Conservation (phyloP, 2,113 vertebrate species). For the Microcebus ravelobensis region DNA sequence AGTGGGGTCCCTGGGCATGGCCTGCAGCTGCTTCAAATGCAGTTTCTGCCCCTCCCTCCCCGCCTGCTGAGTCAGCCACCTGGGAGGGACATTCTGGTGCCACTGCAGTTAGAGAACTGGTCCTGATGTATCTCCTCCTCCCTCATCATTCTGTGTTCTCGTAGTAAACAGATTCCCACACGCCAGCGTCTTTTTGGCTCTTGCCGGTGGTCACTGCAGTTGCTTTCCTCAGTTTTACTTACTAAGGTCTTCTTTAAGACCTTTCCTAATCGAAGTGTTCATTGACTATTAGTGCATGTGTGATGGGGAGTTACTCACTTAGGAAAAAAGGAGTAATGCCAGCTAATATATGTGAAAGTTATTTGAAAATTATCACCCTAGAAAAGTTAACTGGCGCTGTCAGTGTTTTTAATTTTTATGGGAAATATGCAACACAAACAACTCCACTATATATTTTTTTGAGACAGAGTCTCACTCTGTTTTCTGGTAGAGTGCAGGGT, state of each 20-base stretch:
- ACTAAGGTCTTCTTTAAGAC: neutral
- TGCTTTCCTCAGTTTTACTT: neutral
- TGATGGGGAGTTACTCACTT: too few species aligned
- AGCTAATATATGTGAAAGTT: too few species aligned
- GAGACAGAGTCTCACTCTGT: too few species aligned
- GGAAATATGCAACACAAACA: neutral
- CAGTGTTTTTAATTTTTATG: neutral
- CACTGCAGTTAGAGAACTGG: neutral
- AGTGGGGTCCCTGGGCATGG: neutral
- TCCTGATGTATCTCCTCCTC: neutral
- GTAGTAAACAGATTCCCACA: neutral
- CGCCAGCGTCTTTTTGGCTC: rapidly evolving
- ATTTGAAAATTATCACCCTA: too few species aligned
- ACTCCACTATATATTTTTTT: neutral
- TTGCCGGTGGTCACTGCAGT: rapidly evolving
- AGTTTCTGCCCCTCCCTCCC: too few species aligned
- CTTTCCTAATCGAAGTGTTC: neutral
- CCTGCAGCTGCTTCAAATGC: too few species aligned
- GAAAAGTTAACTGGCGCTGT: rapidly evolving
- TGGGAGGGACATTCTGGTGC: too few species aligned
- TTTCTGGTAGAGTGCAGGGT: too few species aligned
- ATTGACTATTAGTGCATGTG: neutral
- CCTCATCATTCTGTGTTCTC: neutral
- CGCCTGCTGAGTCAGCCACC: too few species aligned
- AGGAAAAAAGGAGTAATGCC: too few species aligned